Percentiles rank a stretch among this genome's conserved stretches.
phyloP scores from a whole-genome alignment of 37 sponge, comb jelly and placozoan genomes.

The Bolinopsis microptera region DNA sequence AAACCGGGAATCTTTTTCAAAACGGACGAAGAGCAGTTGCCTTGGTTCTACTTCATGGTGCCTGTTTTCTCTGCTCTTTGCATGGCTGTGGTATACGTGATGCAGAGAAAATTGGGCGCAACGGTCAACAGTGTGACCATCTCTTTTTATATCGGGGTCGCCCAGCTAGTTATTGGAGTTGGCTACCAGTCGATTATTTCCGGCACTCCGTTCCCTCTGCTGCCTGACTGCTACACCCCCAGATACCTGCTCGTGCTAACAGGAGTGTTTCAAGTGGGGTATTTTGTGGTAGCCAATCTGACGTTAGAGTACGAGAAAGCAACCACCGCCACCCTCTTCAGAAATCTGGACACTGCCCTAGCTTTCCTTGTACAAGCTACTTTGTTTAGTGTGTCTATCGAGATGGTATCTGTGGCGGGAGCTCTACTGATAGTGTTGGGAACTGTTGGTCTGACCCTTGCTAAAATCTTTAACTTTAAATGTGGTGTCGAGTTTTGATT shows the following conservation, averaged over 20 bases:
- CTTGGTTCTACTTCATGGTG: background rate
- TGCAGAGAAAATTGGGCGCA: background rate
- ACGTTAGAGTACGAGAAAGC: background rate
- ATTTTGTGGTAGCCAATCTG: background rate
- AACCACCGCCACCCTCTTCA: background rate
- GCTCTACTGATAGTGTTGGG: background rate
- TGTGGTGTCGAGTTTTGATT: background rate
- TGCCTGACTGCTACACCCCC: background rate
- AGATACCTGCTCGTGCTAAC: background rate
- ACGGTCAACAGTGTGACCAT: background rate
- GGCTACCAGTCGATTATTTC: background rate
- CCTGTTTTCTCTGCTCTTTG: background rate
- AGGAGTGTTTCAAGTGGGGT: background rate
- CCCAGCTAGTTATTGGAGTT: background rate
- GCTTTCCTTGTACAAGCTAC: background rate
- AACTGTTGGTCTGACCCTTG: background rate
- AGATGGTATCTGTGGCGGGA: background rate
- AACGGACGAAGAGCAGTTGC: background rate
- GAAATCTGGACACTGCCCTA: background rate
- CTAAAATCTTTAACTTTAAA: background rate
- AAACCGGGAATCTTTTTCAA: background rate
- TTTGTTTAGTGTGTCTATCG: background rate
- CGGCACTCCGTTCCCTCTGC: background rate
- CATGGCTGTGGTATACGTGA: background rate
- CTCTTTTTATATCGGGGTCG: background rate